Base-by-base conservation (phyloP, 37 sponge, comb jelly and placozoan genomes). In the Tethya wilhelma region DNA sequence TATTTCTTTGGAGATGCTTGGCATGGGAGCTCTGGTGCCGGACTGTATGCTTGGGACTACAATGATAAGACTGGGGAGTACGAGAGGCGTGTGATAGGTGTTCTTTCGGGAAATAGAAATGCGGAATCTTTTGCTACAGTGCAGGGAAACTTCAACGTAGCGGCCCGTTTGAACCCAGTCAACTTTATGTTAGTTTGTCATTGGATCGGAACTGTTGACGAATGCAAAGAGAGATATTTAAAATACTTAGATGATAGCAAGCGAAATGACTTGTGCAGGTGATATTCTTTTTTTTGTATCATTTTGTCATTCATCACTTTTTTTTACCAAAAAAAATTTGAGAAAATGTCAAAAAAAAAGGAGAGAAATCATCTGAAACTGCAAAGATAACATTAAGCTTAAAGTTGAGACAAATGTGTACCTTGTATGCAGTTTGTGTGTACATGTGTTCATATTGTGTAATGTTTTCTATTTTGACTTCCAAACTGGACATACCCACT, bases 11-110 rank as follows among this genome's bases (percentile, higher is more conserved):
- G 96, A 44, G 96, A 89, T 56, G 93, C 93, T 20, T 79, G 83
- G 73, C 84, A 85, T 59, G 96, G 96, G 20, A 86, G 70, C 56
- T 95, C 96, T 0, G 96, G 96, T 4, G 82, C 96, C 2, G 90
- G 90, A 6, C 64, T 92, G 0, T 86, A 86, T 69, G 59, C 85
- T 1, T 81, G 86, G 81, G 87, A 89, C 37, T 80, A 75, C 38
- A 71, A 92, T 78, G 67, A 53, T 36, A 32, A 71, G 36, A 66
- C 74, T 25, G 64, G 59, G 22, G 43, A 73, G 46, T 76, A 82
- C n/a, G 78, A 84, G 59, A 42, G 88, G n/a, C 59, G 90, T 38
- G 80, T 82, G 20, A 49, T 93, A 1, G 94, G 80, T 31, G 91
- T 90, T 2, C 82, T 93, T 0, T 90, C 91, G 0, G 94, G 94